Evolutionary conservation across 2,797 vertebrate species (phyloP), one percentile per base, ranked within the genome.

Genomic region (Coregonus suidteri): DNA sequence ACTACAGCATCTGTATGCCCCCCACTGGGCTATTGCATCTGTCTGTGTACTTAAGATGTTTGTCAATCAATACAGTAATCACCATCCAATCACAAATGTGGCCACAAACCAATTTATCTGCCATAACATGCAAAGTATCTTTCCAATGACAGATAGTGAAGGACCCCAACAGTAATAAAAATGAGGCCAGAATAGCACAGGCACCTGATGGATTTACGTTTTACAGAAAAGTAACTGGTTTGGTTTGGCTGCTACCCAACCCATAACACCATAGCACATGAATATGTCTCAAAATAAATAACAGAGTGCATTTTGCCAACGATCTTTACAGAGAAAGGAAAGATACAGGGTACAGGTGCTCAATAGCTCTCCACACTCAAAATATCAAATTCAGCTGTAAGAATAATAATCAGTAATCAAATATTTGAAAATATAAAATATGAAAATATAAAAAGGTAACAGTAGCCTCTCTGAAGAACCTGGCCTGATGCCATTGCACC

Each of bases 401-500:
- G 41, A 1, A 2, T 47, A 11, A 47, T 47, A 13, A 47, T 47
- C 41, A 47, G 41, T 9, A 47, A 3, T 47, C 9, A 47, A 47
- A 47, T 47, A 47, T 13, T 47, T 3, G 1, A 47, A 47, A 11
- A 47, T 47, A 47, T 47, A 47, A 47, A 47, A 35, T 25, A 25
- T 2, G 1, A 47, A 47, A 47, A 47, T 47, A 47, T 47, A 47
- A 11, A 11, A 47, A 47, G 9, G 41, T 20, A 59, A 59, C 56
- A 7, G 56, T 20, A 59, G 56, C 6, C 20, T 64, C 25, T 62
- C n/a, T 62, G n/a, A 64, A 20, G 18, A 11, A 52, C 37, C 20
- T 71, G 69, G 69, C 69, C 69, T 47, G 37, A 0, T 71, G 69
- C 41, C 69, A 71, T 11, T 20, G n/a, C 69, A 69, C 67, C 67